Evolutionary conservation across 2,797 vertebrate genomes (phyloP).

Genomic region (Platalea minor): DNA sequence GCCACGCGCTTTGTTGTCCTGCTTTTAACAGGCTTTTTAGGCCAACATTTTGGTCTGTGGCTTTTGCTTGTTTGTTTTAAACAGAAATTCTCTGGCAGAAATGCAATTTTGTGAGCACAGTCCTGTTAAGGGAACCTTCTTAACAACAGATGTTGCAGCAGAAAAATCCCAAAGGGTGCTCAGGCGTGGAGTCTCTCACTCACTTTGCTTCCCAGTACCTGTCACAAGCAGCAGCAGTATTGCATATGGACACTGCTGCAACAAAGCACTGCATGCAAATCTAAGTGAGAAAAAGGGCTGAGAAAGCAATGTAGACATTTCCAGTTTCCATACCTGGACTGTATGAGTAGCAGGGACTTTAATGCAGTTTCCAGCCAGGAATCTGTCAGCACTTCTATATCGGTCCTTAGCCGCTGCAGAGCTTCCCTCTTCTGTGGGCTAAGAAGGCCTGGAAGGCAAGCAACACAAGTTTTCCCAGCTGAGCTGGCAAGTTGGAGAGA

Average conservation of each 20-base stretch:
- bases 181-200: neutral
- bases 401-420: constrained; percentile 86
- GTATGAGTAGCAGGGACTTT: constrained; percentile 93
- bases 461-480: neutral
- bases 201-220: neutral
- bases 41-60: neutral
- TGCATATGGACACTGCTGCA: neutral
- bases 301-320: neutral
- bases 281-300: neutral
- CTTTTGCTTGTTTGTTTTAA: neutral
- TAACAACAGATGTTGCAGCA: neutral
- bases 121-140: neutral
- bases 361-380: constrained; percentile 94
- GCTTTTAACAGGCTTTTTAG: neutral
- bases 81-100: neutral
- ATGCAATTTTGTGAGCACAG: neutral
- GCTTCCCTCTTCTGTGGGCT: constrained; percentile 91
- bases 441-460: constrained; percentile 81
- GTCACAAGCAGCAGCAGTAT: neutral
- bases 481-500: neutral
- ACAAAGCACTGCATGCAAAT: neutral
- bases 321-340: constrained; percentile 84
- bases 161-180: neutral
- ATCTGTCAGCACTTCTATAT: constrained; percentile 94
- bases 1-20: neutral